phyloP scores from a whole-genome alignment of 2,797 vertebrate species.

The Sebastes trivittatus region DNA sequence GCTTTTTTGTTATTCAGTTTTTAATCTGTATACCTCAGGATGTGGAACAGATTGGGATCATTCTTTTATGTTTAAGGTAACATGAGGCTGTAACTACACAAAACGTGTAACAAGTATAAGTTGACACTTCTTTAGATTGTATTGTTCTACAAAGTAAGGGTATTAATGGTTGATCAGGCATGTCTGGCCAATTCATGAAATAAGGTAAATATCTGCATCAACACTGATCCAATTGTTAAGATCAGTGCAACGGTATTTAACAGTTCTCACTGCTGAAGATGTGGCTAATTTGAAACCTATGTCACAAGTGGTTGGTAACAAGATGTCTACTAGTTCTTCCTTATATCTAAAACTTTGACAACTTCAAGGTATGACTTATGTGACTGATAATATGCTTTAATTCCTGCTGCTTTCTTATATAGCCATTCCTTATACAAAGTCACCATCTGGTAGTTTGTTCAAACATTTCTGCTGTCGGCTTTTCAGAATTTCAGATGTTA shows the following conservation, averaged over 20 bases:
- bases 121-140: background rate
- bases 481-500: slow-evolving; percentile 9
- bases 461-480: background rate
- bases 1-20: background rate
- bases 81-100: background rate
- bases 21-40: background rate
- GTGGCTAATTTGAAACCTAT: background rate
- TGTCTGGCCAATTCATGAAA: background rate
- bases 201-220: background rate
- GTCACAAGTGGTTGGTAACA: background rate
- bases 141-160: background rate
- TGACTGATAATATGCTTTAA: background rate
- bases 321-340: background rate
- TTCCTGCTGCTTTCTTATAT: background rate
- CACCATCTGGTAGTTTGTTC: background rate
- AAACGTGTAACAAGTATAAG: background rate
- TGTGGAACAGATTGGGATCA: background rate
- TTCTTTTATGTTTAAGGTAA: background rate
- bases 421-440: background rate
- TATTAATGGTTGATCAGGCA: background rate
- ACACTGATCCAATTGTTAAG: background rate
- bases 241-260: background rate
- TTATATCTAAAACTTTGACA: background rate
- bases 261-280: background rate
- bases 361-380: background rate